Base-by-base conservation (phyloP, 2,888 invertebrate genomes). In the Cyclophora albipunctata region DNA sequence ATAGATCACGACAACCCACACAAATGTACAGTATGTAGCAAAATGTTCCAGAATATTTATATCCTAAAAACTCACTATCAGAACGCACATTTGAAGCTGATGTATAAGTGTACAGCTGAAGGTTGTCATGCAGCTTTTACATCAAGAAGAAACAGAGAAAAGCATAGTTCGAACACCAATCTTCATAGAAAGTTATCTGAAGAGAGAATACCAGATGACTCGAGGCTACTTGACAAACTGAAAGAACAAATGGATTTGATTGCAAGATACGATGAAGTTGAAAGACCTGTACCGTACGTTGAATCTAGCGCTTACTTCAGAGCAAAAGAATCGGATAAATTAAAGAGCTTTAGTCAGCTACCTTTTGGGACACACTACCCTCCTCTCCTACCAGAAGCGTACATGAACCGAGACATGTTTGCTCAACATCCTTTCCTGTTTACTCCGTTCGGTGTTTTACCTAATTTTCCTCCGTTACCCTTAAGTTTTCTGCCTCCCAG, bases 51-150 rank as follows among this genome's bases (percentile, higher is more conserved):
- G 79, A 98, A 97, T 73, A 94, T 96, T 67, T 97, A 97, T 74
- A 95, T 96, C 47, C 93, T 98, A 34, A 98, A 97, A 83, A 95
- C 96, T 2, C 98, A 98, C 78, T 98, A 97, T 79, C 97, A 97
- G 88, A 98, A 96, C 79, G 95, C 96, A 5, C 98, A 98, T 82
- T 91, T 98, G 48, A 98, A 98, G 83, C 85, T 98, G 54, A 96
- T 97, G 94, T 98, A 98, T 83, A 96, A 95, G 74, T 98, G 98
- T 84, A 96, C 94, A 69, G 94, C 97, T 34, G 97, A 97, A 60
- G 97, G 98, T 1, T 98, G 98, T 78, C 95, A 95, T 81, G 98
- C 98, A 0, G 95, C 97, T 0, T 98, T 98, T 77, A 95, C 97
- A 3, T 97, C 98, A 0, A 98, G 97, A 75, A 90, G 97, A 51